A percentile compares a stretch with the other conserved stretches of the same genome.
Conservation (phyloP, 2,888 invertebrate species). For the Catocala nupta region DNA sequence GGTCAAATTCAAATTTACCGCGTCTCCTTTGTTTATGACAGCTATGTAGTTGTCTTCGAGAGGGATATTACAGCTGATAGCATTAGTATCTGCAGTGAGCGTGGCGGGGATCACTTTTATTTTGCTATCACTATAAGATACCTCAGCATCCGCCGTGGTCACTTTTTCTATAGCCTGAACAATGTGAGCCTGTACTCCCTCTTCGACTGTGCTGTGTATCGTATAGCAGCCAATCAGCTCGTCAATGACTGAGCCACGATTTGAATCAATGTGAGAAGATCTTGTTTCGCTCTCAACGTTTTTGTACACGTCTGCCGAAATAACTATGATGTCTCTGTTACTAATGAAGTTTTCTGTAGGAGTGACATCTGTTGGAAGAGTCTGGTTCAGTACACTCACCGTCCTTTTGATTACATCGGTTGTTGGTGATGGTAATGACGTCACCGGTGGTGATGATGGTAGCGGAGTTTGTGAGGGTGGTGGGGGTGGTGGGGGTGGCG, state of each 20-base stretch:
- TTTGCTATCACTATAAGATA: conserved; percentile 10
- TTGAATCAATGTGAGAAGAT: conserved; percentile 29
- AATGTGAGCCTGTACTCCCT: conserved; percentile 25
- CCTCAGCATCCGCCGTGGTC: conserved; percentile 1
- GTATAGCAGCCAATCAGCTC: conserved; percentile 6
- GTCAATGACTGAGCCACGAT: conserved; percentile 8
- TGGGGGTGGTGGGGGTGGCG: not conserved
- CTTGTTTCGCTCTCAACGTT: conserved; percentile 43
- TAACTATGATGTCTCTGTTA: conserved; percentile 41
- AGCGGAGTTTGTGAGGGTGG: not conserved
- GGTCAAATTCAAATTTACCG: conserved; percentile 65
- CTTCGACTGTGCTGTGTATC: conserved; percentile 2
- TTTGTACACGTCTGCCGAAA: conserved; percentile 33
- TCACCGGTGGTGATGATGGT: conserved; percentile 5
- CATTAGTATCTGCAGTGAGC: conserved; percentile 14
- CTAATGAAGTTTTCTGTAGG: conserved; percentile 28
- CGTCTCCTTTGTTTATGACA: conserved; percentile 57
- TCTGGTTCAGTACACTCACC: conserved; percentile 17
- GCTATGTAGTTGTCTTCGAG: conserved; percentile 48
- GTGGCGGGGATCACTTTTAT: conserved; percentile 10
- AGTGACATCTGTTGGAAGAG: conserved; percentile 18
- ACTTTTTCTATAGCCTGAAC: conserved; percentile 11
- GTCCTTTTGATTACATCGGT: not conserved
- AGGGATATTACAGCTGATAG: conserved; percentile 10
- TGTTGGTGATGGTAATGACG: conserved; percentile 2